Evolutionary conservation across 2,797 vertebrate genomes (phyloP).

Genomic region (Hoplostethus mediterraneus): DNA sequence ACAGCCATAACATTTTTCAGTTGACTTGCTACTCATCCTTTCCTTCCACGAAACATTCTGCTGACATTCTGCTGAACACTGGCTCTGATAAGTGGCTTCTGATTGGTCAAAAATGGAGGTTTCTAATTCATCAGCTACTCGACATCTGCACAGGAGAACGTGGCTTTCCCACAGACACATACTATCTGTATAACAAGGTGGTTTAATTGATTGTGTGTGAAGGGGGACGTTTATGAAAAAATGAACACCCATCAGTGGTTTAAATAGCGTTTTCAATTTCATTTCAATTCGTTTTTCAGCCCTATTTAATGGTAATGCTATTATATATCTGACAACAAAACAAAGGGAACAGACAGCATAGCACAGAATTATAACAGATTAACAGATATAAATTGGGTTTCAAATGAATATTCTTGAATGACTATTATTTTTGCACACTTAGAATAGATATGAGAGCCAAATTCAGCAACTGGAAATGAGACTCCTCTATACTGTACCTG

Average conservation of each 20-base stretch:
- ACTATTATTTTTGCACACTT: not conserved
- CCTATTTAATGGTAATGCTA: not conserved
- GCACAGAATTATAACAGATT: too few relatives aligned
- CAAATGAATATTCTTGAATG: not conserved
- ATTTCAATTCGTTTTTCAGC: not conserved
- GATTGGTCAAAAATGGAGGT: conserved; percentile 43
- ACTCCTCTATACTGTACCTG: too few relatives aligned
- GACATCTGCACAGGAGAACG: conserved; percentile 40
- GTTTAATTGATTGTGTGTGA: conserved; percentile 45
- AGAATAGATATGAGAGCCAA: too few relatives aligned
- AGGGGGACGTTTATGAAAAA: not conserved
- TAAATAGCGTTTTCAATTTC: not conserved
- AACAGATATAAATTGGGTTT: not conserved
- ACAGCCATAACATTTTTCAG: conserved; percentile 10
- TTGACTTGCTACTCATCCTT: not conserved
- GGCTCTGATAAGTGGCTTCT: conserved; percentile 43
- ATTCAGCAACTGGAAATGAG: too few relatives aligned
- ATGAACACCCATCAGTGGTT: not conserved
- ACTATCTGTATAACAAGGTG: conserved; percentile 19
- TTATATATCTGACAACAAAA: not conserved
- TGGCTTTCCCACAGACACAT: conserved; percentile 16
- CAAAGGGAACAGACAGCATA: not conserved
- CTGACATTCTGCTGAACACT: conserved; percentile 13
- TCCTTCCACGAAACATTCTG: not conserved
- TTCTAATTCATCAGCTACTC: conserved; percentile 49